Evolutionary conservation across 2,888 invertebrate genomes (phyloP).

Genomic region (Odontocolon sp.): DNA sequence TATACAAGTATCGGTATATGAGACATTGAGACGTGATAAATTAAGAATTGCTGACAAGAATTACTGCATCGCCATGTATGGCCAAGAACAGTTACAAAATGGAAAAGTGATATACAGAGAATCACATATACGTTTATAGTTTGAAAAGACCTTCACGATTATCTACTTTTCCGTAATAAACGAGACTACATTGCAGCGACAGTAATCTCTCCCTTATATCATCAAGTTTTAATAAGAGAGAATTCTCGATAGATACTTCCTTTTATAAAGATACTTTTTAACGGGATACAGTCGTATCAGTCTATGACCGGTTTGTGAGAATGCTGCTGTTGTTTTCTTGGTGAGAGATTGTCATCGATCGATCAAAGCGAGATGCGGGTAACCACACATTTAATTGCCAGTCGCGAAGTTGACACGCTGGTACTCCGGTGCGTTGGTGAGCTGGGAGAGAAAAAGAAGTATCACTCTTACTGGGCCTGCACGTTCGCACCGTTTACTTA

Average conservation of each 20-base stretch:
- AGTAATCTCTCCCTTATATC: slow-evolving; percentile 30
- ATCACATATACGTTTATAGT: neutral
- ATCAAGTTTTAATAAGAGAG: neutral
- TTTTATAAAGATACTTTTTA: slow-evolving; percentile 7
- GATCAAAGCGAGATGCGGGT: slow-evolving; percentile 27
- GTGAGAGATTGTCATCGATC: slow-evolving; percentile 29
- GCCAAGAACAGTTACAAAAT: slow-evolving; percentile 29
- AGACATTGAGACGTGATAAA: slow-evolving; percentile 40
- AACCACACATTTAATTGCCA: slow-evolving; percentile 30
- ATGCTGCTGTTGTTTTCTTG: neutral
- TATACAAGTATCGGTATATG: slow-evolving; percentile 28
- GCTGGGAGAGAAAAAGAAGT: slow-evolving; percentile 4
- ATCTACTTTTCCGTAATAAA: slow-evolving; percentile 33
- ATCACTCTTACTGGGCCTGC: neutral
- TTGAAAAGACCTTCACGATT: neutral
- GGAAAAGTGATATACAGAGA: neutral
- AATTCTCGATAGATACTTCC: neutral
- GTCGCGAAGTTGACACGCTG: slow-evolving; percentile 7
- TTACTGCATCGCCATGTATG: slow-evolving; percentile 32
- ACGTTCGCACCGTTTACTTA: slow-evolving; percentile 35
- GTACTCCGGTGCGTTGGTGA: neutral
- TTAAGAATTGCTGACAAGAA: slow-evolving; percentile 28
- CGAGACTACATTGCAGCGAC: slow-evolving; percentile 29
- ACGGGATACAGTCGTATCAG: neutral
- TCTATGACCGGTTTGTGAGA: slow-evolving; percentile 10